Evolutionary conservation across 2,888 invertebrate genomes (phyloP).

Genomic region (Limnephilus auricula): DNA sequence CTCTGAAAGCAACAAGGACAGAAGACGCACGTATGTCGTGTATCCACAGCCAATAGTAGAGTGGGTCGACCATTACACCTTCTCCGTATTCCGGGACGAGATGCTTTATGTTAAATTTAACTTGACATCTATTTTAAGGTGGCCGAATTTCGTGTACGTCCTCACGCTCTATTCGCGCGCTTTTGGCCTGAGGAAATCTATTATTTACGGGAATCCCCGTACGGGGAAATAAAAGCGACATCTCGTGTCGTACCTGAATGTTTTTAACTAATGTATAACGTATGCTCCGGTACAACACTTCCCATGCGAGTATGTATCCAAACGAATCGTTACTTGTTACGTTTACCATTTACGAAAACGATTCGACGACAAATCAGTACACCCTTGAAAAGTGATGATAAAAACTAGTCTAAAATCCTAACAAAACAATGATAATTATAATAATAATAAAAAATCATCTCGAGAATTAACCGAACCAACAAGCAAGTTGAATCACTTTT

Average conservation of each 20-base stretch:
- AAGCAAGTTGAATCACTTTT: no score
- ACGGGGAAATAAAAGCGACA: slow-evolving; percentile 23
- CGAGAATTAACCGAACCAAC: no score
- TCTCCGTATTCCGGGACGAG: neutral
- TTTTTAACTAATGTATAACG: slow-evolving; percentile 26
- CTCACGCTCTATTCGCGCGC: slow-evolving; percentile 30
- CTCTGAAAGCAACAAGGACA: neutral
- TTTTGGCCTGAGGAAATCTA: neutral
- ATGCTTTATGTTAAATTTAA: slow-evolving; percentile 35
- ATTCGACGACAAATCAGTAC: no score
- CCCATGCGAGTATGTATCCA: slow-evolving; percentile 17
- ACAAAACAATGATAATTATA: no score
- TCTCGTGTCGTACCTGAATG: slow-evolving; percentile 13
- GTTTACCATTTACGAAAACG: neutral
- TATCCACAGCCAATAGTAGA: neutral
- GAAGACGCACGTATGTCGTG: neutral
- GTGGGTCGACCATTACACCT: neutral
- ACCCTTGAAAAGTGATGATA: no score
- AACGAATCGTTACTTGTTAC: slow-evolving; percentile 4
- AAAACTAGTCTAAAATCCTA: no score
- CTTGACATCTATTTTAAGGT: slow-evolving; percentile 27
- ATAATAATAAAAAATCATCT: no score
- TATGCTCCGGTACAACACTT: neutral
- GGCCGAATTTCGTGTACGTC: slow-evolving; percentile 22
- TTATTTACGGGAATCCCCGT: slow-evolving; percentile 30